Evolutionary conservation across 1,140 invertebrate genomes (phyloP).

Genomic region (Dermatophagoides farinae): DNA sequence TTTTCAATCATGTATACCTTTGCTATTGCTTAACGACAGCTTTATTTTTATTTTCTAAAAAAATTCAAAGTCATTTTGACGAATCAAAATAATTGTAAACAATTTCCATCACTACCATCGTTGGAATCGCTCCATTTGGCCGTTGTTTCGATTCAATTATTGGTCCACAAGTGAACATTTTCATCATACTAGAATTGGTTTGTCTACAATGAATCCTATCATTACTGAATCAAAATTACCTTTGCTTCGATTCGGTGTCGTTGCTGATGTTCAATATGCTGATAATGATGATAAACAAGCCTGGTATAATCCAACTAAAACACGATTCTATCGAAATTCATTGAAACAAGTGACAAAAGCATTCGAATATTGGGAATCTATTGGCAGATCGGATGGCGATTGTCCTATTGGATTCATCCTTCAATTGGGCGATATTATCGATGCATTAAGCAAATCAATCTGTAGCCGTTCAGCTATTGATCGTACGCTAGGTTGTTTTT

Average conservation of each 20-base stretch:
- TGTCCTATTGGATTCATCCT: conserved; percentile 21
- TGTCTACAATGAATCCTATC: background rate
- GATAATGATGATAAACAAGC: conserved; percentile 23
- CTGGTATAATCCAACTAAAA: conserved; percentile 22
- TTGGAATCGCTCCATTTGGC: no score
- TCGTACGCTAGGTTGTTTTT: conserved; percentile 16
- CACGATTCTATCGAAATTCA: conserved; percentile 24
- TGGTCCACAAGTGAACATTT: no score
- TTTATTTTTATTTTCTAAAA: no score
- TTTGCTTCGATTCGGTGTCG: conserved; percentile 23
- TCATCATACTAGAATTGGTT: no score
- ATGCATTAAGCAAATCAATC: conserved; percentile 22
- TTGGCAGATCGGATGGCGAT: background rate
- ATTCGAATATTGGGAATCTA: conserved; percentile 23
- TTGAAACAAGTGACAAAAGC: conserved; percentile 23
- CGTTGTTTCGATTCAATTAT: no score
- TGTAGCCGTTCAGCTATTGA: conserved; percentile 12
- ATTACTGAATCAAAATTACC: background rate
- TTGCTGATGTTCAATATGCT: conserved; percentile 28
- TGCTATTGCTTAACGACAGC: no score
- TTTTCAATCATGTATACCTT: no score
- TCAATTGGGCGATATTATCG: conserved; percentile 28
- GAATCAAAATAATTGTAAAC: no score
- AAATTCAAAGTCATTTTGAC: no score
- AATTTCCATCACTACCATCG: no score